Percentiles rank a stretch among this genome's conserved stretches.
phyloP scores from a whole-genome alignment of 2,888 invertebrate species.

The Cosmopolites sordidus region DNA sequence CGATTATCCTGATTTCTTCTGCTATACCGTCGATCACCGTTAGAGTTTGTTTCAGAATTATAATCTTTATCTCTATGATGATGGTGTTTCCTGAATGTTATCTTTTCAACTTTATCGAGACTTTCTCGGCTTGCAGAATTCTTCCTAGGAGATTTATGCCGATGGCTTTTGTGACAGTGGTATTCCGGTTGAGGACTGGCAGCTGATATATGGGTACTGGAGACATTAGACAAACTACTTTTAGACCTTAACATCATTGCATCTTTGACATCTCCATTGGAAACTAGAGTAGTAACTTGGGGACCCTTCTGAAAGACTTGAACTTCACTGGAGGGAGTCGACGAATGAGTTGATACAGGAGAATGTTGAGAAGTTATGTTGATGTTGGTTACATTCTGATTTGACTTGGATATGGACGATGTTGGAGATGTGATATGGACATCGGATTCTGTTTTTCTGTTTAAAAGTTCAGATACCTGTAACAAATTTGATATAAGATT shows the following conservation, averaged over 20 bases:
- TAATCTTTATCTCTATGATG: conserved; percentile 51
- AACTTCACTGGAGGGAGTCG: conserved; percentile 44
- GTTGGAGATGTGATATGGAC: conserved; percentile 37
- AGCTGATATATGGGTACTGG: conserved; percentile 51
- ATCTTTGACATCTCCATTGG: conserved; percentile 51
- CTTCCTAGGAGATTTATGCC: conserved; percentile 40
- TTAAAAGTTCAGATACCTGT: conserved; percentile 51
- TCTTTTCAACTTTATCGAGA: conserved; percentile 48
- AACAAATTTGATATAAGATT: conserved; percentile 16
- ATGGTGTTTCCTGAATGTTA: conserved; percentile 39
- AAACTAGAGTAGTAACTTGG: conserved; percentile 71
- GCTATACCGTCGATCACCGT: conserved; percentile 49
- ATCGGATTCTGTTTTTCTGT: conserved; percentile 43
- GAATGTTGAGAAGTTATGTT: conserved; percentile 61
- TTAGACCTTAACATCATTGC: conserved; percentile 52
- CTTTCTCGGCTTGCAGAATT: conserved; percentile 51
- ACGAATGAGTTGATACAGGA: conserved; percentile 25
- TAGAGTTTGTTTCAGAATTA: conserved; percentile 57
- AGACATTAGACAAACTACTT: conserved; percentile 54
- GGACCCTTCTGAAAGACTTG: conserved; percentile 74
- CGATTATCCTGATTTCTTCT: conserved; percentile 33
- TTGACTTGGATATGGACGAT: conserved; percentile 50
- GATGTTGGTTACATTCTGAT: conserved; percentile 66
- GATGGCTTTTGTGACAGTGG: conserved; percentile 38
- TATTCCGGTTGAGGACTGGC: conserved; percentile 37